Conservation (phyloP, 2,797 vertebrate species). For the Bovichtus diacanthus region DNA sequence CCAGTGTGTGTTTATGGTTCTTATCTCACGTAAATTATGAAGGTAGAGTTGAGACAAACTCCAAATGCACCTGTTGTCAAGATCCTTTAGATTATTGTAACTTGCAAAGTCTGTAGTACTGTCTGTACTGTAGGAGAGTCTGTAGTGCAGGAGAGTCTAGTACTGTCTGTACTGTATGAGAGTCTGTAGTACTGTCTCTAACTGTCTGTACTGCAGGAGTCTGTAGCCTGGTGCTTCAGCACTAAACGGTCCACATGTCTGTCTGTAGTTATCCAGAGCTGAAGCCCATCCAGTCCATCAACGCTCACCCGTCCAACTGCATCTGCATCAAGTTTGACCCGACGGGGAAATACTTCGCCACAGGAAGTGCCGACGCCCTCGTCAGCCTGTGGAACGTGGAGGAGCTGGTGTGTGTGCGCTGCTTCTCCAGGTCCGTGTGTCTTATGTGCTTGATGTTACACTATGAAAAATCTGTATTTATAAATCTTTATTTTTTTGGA, state of each 20-base stretch:
- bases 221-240: not conserved
- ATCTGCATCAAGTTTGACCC: slow-evolving; percentile 99
- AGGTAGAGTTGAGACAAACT: not conserved
- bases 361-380: slow-evolving; percentile 95
- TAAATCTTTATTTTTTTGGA: too few species aligned
- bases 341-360: slow-evolving; percentile 97
- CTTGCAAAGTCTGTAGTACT: not conserved
- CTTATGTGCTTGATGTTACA: too few species aligned
- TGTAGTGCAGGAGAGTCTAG: too few species aligned
- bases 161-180: not conserved
- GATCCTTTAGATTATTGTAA: not conserved
- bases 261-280: slow-evolving; percentile 96
- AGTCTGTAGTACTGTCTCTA: too few species aligned
- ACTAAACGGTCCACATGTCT: not conserved
- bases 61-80: not conserved
- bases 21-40: not conserved
- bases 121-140: too few species aligned
- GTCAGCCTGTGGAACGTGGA: slow-evolving; percentile 98
- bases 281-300: slow-evolving; percentile 98
- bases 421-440: slow-evolving; percentile 93
- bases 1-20: too few species aligned
- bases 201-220: too few species aligned
- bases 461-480: too few species aligned
- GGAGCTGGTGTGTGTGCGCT: slow-evolving; percentile 96
- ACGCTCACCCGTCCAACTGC: slow-evolving; percentile 98